Percentiles rank a stretch among this genome's conserved stretches.
These are phyloP conservation scores for Rhodophaea formosa DNA, from an alignment of 2,888 invertebrate genomes.

Conservation along the genomic window DNA sequence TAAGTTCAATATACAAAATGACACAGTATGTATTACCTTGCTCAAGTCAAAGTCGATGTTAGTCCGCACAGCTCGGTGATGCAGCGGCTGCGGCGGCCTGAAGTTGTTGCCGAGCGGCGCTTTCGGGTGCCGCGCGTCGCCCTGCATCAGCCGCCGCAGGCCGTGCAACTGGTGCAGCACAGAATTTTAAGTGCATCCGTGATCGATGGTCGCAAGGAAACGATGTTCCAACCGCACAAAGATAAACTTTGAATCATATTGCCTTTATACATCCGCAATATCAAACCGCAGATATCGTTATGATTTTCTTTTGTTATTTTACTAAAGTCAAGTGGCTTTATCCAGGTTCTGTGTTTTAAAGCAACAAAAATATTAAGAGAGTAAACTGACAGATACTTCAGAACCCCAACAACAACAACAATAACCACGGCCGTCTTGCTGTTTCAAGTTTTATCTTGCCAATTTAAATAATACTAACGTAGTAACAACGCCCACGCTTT, in stretches of 20 bases:
- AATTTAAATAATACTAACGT: conserved; percentile 15
- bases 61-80: conserved; percentile 96
- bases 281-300: background rate
- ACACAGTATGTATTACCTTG: conserved; percentile 76
- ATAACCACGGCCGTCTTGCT: conserved; percentile 6
- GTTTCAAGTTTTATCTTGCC: conserved; percentile 4
- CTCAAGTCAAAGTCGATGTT: conserved; percentile 97
- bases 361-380: conserved; percentile 15
- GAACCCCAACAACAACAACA: conserved; percentile 14
- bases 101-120: conserved; percentile 97
- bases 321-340: background rate
- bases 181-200: conserved; percentile 15
- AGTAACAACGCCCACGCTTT: background rate
- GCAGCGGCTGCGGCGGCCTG: conserved; percentile 94
- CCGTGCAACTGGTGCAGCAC: conserved; percentile 84
- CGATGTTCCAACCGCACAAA: conserved; percentile 1
- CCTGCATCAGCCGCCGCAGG: conserved; percentile 92
- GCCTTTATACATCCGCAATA: background rate
- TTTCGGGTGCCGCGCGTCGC: conserved; percentile 91
- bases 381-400: conserved; percentile 14
- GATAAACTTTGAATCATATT: conserved; percentile 9
- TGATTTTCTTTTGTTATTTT: conserved; percentile 3
- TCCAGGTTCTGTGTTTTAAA: conserved; percentile 7
- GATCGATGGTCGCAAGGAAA: conserved; percentile 10
- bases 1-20: background rate